Conservation (phyloP, 2,797 vertebrate species). For the Oreochromis grahami region DNA sequence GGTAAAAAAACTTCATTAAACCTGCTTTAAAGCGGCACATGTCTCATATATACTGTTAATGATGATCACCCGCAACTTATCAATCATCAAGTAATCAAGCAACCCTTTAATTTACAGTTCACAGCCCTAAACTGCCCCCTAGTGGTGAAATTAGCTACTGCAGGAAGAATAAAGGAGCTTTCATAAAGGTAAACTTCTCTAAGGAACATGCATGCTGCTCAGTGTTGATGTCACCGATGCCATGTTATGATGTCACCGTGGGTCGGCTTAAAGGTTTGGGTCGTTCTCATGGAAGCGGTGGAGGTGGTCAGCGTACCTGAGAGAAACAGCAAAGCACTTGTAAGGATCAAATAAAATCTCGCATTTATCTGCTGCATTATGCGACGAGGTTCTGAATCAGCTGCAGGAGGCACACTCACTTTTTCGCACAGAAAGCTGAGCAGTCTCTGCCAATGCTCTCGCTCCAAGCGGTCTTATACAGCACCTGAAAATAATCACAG, state of each 20-base stretch:
- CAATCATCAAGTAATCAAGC: neutral
- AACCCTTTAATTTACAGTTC: neutral
- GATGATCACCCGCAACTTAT: neutral
- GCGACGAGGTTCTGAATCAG: neutral
- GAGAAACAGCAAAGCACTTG: neutral
- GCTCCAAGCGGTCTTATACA: slow-evolving; percentile 97
- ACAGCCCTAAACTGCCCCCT: slow-evolving; percentile 34
- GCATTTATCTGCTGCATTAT: neutral
- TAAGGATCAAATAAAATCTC: neutral
- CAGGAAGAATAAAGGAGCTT: neutral
- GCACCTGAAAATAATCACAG: slow-evolving; percentile 75
- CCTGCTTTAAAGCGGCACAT: neutral
- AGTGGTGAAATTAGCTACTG: slow-evolving; percentile 35
- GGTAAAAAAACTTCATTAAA: slow-evolving; percentile 1
- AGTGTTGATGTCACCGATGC: neutral
- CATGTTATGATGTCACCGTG: slow-evolving; percentile 53
- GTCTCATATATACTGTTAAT: neutral
- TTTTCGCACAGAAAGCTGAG: slow-evolving; percentile 88
- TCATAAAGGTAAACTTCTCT: neutral
- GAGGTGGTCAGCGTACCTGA: slow-evolving; percentile 91
- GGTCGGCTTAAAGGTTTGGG: slow-evolving; percentile 71
- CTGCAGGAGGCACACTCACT: slow-evolving; percentile 74
- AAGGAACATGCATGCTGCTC: neutral
- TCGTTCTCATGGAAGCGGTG: slow-evolving; percentile 92
- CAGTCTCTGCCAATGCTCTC: slow-evolving; percentile 94